Evolutionary conservation across 2,888 invertebrate species (phyloP), one percentile per base, ranked within the genome.

Genomic region (Amphipyra berbera): DNA sequence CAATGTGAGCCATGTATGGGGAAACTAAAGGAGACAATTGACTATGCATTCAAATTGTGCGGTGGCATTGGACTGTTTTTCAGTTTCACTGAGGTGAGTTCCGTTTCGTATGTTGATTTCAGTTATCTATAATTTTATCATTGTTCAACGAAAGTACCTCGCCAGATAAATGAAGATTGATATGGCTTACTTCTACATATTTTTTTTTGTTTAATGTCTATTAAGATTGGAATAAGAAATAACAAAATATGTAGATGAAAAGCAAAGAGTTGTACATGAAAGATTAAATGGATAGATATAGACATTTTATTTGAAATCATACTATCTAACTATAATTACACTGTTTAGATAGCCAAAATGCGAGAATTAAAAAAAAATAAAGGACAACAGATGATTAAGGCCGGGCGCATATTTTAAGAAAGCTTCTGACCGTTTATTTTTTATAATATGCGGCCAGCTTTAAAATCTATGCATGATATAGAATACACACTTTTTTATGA

Each of bases 31-130:
- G 96, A 96, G 75, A 97, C 96, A 33, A 98, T 99, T 80, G 97
- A 97, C 84, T 97, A 97, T 88, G 98, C 98, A 0, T 98, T 99
- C 86, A 98, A 98, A 87, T 95, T 98, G 14, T 98, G 98, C 80
- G 99, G 99, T 49, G 98, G 98, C 66, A 97, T 99, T 82, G 99
- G 99, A 60, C 95, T 99, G 30, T 98, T 99, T 95, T 99, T 99
- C 95, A 99, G 99, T 88, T 99, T 99, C 87, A 98, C 99, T 48
- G 99, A 99, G 98, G 99, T 99, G 96, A 95, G 93, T 62, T 48
- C 21, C 38, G 10, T 41, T 6, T 14, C 13, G 2, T 33, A 48
- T 50, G 56, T 41, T 48, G 6, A 30, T 6, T 30, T 30, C 30
- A 6, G 14, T 53, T 65, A 64, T 61, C 42, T 68, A 44, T 37